A percentile compares a stretch with the other conserved stretches of the same genome.
phyloP scores from a whole-genome alignment of 2,113 vertebrate species.

The Paracyprichromis sp. region DNA sequence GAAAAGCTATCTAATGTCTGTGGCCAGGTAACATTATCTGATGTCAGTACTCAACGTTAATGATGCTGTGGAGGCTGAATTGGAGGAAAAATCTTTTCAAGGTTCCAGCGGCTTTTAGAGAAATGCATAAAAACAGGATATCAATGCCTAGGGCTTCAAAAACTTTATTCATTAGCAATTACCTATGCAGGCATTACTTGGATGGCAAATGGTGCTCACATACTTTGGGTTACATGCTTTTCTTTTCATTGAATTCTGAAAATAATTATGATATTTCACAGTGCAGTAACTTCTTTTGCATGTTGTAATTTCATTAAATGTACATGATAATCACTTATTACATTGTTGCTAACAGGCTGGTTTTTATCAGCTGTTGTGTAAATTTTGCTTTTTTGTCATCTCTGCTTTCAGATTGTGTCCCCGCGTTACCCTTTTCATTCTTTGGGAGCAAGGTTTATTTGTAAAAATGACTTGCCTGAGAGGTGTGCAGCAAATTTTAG shows the following conservation, averaged over 20 bases:
- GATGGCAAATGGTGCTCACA: neutral
- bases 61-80: neutral
- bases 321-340: neutral
- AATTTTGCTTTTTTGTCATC: neutral
- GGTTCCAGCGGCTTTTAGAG: neutral
- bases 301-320: neutral
- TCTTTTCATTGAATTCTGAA: neutral
- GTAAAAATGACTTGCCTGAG: neutral
- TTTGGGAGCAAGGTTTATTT: neutral
- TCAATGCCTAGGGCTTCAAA: neutral
- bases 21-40: neutral
- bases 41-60: neutral
- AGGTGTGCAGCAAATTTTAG: neutral
- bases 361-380: neutral
- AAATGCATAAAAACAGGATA: neutral
- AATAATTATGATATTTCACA: neutral
- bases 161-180: neutral
- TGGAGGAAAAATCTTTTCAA: neutral
- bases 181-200: neutral
- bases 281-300: neutral
- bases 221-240: neutral
- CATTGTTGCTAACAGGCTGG: neutral
- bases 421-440: neutral
- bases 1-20: neutral
- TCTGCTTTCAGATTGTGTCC: neutral